A percentile compares a stretch with the other conserved stretches of the same genome.
Evolutionary conservation across 2,888 invertebrate genomes (phyloP).

Genomic region (Zaprionus obscuricornis): DNA sequence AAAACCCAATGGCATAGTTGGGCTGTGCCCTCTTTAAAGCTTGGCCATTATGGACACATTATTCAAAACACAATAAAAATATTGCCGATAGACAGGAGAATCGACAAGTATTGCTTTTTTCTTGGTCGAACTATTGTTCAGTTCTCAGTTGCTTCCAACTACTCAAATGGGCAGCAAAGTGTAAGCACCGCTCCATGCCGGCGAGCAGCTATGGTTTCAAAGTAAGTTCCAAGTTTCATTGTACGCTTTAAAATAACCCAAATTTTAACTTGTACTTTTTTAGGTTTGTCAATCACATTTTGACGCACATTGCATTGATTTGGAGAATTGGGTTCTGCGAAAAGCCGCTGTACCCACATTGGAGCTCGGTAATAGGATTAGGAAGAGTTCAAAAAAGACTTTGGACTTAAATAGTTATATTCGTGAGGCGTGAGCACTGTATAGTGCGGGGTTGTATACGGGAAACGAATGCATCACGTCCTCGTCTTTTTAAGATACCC

Average conservation of each 20-base stretch:
- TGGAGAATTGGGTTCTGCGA: constrained; percentile 34
- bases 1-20: constrained; percentile 62
- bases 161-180: constrained; percentile 70
- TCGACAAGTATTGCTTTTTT: constrained; percentile 54
- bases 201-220: constrained; percentile 68
- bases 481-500: constrained; percentile 52
- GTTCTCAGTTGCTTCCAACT: constrained; percentile 68
- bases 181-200: constrained; percentile 68
- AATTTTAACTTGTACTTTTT: too few species aligned
- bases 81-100: constrained; percentile 59
- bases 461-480: constrained; percentile 22
- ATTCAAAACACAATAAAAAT: constrained; percentile 66
- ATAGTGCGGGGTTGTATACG: constrained; percentile 48
- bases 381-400: too few species aligned
- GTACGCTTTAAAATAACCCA: too few species aligned
- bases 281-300: constrained; percentile 68
- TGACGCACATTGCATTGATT: constrained; percentile 51
- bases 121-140: constrained; percentile 68
- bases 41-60: constrained; percentile 64
- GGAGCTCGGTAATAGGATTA: constrained; percentile 41
- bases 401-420: constrained; percentile 11
- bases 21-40: constrained; percentile 70
- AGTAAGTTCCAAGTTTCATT: constrained; percentile 9
- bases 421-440: constrained; percentile 33
- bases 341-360: constrained; percentile 64